phyloP scores from a whole-genome alignment of 2,113 vertebrate species.

The Xyliphius kryptos region DNA sequence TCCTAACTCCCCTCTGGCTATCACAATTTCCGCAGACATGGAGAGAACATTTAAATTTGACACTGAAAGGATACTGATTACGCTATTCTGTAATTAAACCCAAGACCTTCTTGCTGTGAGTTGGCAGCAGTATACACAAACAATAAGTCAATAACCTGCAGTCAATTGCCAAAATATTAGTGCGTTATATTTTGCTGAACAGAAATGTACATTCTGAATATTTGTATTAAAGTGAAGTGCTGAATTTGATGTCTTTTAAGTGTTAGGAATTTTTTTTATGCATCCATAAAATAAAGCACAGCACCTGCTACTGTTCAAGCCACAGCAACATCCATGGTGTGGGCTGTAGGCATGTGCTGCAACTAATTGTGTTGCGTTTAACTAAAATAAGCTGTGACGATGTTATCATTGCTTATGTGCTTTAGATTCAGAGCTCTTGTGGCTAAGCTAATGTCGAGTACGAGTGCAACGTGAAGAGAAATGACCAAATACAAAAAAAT shows the following conservation, averaged over 20 bases:
- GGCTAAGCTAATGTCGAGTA: slow-evolving; percentile 21
- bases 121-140: background rate
- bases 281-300: background rate
- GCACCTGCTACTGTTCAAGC: background rate
- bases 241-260: background rate
- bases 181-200: background rate
- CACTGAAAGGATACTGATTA: too few relatives aligned
- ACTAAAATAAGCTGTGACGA: slow-evolving; percentile 38
- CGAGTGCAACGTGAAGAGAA: slow-evolving; percentile 28
- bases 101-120: too few relatives aligned
- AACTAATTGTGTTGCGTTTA: slow-evolving; percentile 28
- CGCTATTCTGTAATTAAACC: too few relatives aligned
- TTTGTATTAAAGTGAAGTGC: background rate
- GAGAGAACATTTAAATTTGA: too few relatives aligned
- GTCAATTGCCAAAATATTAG: background rate
- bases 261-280: background rate
- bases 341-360: slow-evolving; percentile 17
- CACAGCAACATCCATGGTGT: background rate
- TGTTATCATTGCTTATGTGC: slow-evolving; percentile 22
- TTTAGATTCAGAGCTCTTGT: slow-evolving; percentile 19
- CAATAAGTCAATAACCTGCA: background rate
- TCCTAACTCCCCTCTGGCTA: too few relatives aligned
- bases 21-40: too few relatives aligned
- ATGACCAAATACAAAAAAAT: slow-evolving; percentile 42
- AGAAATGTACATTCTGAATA: too few relatives aligned